Conservation (phyloP, 1,140 invertebrate genomes). For the Amyelois transitella region DNA sequence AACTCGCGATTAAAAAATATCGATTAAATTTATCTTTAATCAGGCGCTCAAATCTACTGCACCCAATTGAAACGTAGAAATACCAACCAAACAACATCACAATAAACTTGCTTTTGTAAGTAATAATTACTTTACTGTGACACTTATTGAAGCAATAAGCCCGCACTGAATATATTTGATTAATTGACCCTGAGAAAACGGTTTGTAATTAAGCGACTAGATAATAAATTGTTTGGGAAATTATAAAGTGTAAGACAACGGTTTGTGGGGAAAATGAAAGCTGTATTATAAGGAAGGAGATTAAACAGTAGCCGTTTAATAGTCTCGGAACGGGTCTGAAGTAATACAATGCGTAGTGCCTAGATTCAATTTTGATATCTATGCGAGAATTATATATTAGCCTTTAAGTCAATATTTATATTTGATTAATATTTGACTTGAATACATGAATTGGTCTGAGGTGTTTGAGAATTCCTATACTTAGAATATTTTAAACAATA, state of each 20-base stretch:
- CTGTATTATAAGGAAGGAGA: conserved; percentile 42
- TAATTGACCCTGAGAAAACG: conserved; percentile 8
- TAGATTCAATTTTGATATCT: background rate
- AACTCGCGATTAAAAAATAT: no score
- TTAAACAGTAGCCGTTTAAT: conserved; percentile 36
- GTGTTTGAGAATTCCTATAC: no score
- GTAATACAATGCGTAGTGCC: conserved; percentile 8
- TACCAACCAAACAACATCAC: no score
- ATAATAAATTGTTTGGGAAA: conserved; percentile 23
- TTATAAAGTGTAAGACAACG: conserved; percentile 17
- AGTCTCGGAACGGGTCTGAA: conserved; percentile 15
- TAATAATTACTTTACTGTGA: conserved; percentile 19
- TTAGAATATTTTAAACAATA: no score
- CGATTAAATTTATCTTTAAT: no score
- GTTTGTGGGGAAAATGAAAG: conserved; percentile 36
- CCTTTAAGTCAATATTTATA: background rate
- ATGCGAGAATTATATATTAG: background rate
- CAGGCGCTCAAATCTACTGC: no score
- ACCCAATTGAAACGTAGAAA: no score
- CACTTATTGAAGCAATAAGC: conserved; percentile 18
- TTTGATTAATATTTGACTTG: background rate
- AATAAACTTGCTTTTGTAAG: background rate
- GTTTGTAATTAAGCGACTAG: conserved; percentile 11
- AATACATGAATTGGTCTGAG: no score
- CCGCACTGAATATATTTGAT: conserved; percentile 14